Evolutionary conservation across 1,140 invertebrate species (phyloP).

Genomic region (Hypsibius dujardini): DNA sequence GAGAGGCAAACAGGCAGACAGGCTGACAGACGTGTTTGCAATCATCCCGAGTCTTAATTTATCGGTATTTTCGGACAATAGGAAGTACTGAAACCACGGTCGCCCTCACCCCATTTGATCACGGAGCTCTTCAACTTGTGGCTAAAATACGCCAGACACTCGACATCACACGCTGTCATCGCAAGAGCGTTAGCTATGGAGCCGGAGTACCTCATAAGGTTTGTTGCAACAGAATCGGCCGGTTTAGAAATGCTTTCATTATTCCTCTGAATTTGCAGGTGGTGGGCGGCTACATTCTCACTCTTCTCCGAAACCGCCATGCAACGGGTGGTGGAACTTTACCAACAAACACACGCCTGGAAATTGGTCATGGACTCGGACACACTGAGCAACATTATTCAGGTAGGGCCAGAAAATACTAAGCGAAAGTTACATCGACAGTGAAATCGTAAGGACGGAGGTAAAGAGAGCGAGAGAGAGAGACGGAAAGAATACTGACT

Average conservation of each 20-base stretch:
- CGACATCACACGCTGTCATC: background rate
- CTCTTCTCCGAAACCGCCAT: conserved; percentile 15
- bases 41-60: no score
- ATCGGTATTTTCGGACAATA: background rate
- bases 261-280: background rate
- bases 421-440: background rate
- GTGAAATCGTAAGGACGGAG: background rate
- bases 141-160: conserved; percentile 4
- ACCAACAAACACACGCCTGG: background rate
- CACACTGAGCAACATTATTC: background rate
- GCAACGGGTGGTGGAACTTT: background rate
- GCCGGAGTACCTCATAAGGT: background rate
- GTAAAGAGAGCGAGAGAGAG: background rate
- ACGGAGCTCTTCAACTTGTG: conserved; percentile 3
- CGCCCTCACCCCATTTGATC: background rate
- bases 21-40: no score
- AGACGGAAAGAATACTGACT: background rate
- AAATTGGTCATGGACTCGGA: conserved; percentile 14
- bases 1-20: no score
- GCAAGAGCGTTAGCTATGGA: background rate
- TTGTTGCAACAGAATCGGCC: no score
- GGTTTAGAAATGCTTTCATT: no score
- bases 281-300: conserved; percentile 16
- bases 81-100: background rate
- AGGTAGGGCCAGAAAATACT: background rate